phyloP scores from a whole-genome alignment of 2,888 invertebrate genomes.

The Helleia helle region DNA sequence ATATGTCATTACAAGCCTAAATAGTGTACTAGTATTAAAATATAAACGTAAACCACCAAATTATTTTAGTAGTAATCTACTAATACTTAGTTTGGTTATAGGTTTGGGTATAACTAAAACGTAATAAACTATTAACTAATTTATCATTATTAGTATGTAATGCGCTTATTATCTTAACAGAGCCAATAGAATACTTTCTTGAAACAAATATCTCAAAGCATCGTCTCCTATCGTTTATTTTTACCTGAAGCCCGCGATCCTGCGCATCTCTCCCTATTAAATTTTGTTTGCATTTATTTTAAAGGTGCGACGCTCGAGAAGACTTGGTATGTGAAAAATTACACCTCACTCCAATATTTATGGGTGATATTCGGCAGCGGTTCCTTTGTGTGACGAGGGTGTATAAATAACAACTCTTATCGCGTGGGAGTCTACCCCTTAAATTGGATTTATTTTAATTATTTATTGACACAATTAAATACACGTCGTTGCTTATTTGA shows the following conservation, averaged over 20 bases:
- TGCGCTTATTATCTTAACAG: slow-evolving; percentile 22
- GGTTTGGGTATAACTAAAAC: too few species aligned
- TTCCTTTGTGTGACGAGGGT: slow-evolving; percentile 71
- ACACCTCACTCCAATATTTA: slow-evolving; percentile 74
- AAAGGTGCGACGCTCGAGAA: slow-evolving; percentile 71
- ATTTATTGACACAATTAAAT: slow-evolving; percentile 52
- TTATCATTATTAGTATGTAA: slow-evolving; percentile 19
- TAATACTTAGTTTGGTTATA: too few species aligned
- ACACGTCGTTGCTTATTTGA: slow-evolving; percentile 15
- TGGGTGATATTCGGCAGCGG: slow-evolving; percentile 75
- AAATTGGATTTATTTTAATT: slow-evolving; percentile 72
- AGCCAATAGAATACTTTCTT: slow-evolving; percentile 31
- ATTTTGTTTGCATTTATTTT: slow-evolving; percentile 75
- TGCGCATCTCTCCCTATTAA: slow-evolving; percentile 74
- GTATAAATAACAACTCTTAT: slow-evolving; percentile 74
- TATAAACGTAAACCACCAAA: too few species aligned
- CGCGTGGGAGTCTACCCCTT: slow-evolving; percentile 71
- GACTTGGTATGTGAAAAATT: slow-evolving; percentile 74
- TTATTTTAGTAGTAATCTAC: too few species aligned
- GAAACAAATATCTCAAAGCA: slow-evolving; percentile 55
- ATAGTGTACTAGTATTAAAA: too few species aligned
- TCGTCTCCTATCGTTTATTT: slow-evolving; percentile 66
- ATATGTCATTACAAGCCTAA: too few species aligned
- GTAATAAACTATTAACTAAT: neutral
- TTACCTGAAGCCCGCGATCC: slow-evolving; percentile 67